Evolutionary conservation across 23 tunicate genomes (phyloP), one percentile per base, ranked within the genome.

Genomic region (Trididemnum miniatum): DNA sequence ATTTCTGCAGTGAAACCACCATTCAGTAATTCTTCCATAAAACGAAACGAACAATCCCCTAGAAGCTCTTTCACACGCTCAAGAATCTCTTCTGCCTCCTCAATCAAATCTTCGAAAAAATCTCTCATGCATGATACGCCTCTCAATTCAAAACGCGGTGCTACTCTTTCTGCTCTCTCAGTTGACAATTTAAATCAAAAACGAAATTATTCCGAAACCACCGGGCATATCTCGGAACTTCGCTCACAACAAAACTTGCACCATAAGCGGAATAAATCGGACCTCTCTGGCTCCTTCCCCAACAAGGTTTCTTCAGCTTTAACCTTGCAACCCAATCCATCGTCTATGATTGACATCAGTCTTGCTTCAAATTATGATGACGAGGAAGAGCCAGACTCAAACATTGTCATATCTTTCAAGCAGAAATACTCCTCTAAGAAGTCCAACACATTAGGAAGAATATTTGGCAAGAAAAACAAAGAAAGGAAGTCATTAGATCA

Each of bases 391-490:
- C 26, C 36, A 2, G 2, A 28, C 12, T 22, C 75, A 9, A n/a
- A 9, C 18, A 3, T 26, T 7, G 31, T 7, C 5, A 4, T n/a
- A 5, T 30, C 38, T 2, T 7, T 7, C 20, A 73, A 73, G 31
- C 12, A 20, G 2, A 73, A 73, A 29, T 15, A 20, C 7, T 5
- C 1, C 25, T 73, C 79, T 32, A 26, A 66, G 50, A 85, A 76
- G 40, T 75, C 89, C 0, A 69, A 80, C 66, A 85, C 89, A 2
- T 31, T 85, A 18, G 82, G 89, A 1, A 64, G 89, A 36, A 5
- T 85, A 34, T 85, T 85, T 66, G 77, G 82, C 22, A 65, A 38
- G 20, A 76, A 31, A 29, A 27, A 2, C 62, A 85, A 77, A 40
- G 82, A 85, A 40, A 65, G 89, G 30, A 73, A 39, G 31, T 73